Conservation (phyloP, 2,113 vertebrate species). For the Forbesichthys agassizii region DNA sequence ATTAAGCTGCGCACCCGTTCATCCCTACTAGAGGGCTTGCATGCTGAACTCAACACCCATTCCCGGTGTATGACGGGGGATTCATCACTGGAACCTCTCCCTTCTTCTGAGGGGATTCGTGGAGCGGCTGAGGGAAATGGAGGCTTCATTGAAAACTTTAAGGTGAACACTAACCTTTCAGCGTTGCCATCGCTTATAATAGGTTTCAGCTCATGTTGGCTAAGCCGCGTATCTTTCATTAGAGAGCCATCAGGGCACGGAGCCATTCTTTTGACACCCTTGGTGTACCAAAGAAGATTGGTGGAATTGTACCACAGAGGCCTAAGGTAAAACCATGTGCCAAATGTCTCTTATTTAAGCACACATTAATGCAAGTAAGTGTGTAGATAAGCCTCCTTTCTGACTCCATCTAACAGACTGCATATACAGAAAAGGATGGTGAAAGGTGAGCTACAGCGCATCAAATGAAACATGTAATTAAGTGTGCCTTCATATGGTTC, state of each 20-base stretch:
- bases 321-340: conserved; percentile 56
- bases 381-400: background rate
- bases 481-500: background rate
- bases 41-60: conserved; percentile 80
- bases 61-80: conserved; percentile 86
- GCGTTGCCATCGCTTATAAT: background rate
- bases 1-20: conserved; percentile 85
- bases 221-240: conserved; percentile 7
- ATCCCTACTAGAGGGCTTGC: conserved; percentile 84
- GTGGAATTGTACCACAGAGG: conserved; percentile 53
- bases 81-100: conserved; percentile 42
- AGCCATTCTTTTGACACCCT: conserved; percentile 88
- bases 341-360: background rate
- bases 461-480: background rate
- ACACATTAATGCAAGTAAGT: background rate
- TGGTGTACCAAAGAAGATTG: conserved; percentile 72
- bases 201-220: background rate
- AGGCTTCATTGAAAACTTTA: conserved; percentile 92
- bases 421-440: conserved; percentile 60
- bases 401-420: conserved; percentile 43
- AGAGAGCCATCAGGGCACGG: conserved; percentile 88
- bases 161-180: conserved; percentile 69
- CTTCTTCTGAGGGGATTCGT: conserved; percentile 58
- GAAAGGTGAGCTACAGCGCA: conserved; percentile 59
- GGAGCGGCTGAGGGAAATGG: conserved; percentile 80